Base-by-base conservation (phyloP, 2,888 invertebrate genomes). In the Oeneis ivallda region DNA sequence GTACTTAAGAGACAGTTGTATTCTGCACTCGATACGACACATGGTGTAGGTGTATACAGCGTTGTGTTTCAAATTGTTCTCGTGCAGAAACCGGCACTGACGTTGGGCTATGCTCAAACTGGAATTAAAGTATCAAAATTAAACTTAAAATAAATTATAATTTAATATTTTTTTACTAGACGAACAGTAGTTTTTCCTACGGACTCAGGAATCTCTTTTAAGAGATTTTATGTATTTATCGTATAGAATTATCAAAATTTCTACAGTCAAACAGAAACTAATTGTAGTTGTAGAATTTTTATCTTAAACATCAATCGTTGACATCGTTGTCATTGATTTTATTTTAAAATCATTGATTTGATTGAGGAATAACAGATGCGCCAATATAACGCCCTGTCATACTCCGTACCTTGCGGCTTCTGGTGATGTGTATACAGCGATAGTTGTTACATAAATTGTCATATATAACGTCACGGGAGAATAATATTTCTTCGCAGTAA, bases 21-120 rank as follows among this genome's bases (percentile, higher is more conserved):
- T 93, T 43, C 96, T 93, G 71, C 96, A 96, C 77, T 96, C 95
- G 85, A 94, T 94, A 8, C 94, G 87, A 72, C 96, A 96, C 79
- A 95, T 85, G 0, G 93, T 94, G 74, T 93, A 94, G 1, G 94
- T 94, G 81, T 96, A 96, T 43, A 95, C 92, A 0, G 95, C 93
- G 72, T 93, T 94, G 70, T 95, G 94, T 62, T 87, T 80, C 64
- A 95, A 84, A 49, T 93, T 93, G 63, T 94, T 94, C 78, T 96
- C 96, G 67, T 93, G 81, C n/a, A 89, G 86, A 74, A 94, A 95
- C 52, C 94, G 93, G 75, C 96, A 96, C 66, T 94, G 93, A 59
- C 96, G 92, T 75, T 96, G 96, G 1, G 86, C 89, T 0, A 94
- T 85, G n/a, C 87, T 93, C 64, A 95, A 84, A 32, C 94, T 94